Percentiles rank a stretch among this genome's conserved stretches.
Evolutionary conservation across 2,888 invertebrate species (phyloP).

Genomic region (Norana najaformis): DNA sequence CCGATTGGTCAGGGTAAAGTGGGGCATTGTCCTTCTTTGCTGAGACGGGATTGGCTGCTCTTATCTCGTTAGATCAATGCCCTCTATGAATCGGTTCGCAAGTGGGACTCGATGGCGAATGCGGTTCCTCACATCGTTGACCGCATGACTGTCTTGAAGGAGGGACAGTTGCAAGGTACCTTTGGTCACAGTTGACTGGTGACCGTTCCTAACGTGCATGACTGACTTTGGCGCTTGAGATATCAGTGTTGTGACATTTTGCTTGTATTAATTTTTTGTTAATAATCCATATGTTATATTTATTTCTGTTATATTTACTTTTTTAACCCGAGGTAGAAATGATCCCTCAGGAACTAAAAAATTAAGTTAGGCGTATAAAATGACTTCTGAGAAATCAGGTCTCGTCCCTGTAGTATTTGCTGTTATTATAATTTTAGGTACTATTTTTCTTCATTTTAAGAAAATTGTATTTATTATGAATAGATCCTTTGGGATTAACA

Average conservation of each 20-base stretch:
- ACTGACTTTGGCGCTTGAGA: neutral
- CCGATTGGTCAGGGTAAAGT: neutral
- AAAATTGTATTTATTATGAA: too few species aligned
- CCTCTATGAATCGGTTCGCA: slow-evolving; percentile 83
- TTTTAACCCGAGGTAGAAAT: too few species aligned
- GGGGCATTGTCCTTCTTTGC: neutral
- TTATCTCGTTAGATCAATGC: slow-evolving; percentile 71
- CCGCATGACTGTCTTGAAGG: slow-evolving; percentile 82
- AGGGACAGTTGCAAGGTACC: slow-evolving; percentile 85
- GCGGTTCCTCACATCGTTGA: slow-evolving; percentile 79
- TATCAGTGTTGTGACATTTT: neutral
- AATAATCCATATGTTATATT: too few species aligned
- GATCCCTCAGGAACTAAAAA: too few species aligned
- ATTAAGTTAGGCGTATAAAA: too few species aligned
- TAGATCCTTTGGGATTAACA: too few species aligned
- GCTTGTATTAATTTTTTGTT: neutral
- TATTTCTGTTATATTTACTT: too few species aligned
- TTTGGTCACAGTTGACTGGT: neutral
- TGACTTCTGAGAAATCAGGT: too few species aligned
- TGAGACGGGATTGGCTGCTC: neutral
- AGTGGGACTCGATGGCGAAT: slow-evolving; percentile 79
- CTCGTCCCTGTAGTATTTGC: too few species aligned
- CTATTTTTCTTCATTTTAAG: too few species aligned
- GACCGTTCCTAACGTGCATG: neutral
- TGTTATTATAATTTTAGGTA: too few species aligned